Evolutionary conservation across 2,797 vertebrate genomes (phyloP), one percentile per base, ranked within the genome.

Genomic region (Mormyrus proboscirostris): DNA sequence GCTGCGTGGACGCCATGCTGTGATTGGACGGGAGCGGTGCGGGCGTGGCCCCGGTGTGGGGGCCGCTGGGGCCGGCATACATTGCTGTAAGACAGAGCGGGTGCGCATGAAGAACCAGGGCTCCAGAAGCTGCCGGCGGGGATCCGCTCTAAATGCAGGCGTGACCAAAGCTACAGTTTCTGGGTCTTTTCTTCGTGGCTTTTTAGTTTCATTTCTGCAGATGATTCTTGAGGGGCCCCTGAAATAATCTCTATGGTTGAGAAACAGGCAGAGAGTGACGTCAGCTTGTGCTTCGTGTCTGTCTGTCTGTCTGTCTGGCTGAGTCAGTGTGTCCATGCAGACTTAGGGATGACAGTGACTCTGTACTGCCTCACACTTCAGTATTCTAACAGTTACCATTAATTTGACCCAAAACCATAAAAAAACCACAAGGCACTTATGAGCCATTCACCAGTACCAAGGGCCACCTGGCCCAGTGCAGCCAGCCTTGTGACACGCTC

Each of bases 11-110:
- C 85, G 97, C 93, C 90, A 97, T 92, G 41, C 98, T 97, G 0
- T 96, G 93, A 90, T 93, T 4, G 55, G 96, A 89, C 0, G 97
- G 94, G 91, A 98, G 95, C 90, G 98, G 92, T 90, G 96, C 96
- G 44, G 96, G 93, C 25, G 96, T 93, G 89, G 95, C 92, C 41
- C 97, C 95, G 0, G 96, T 97, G 88, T 96, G 97, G 92, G 95
- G 96, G 90, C 93, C 91, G 91, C 95, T 94, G 93, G 97, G 96
- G 93, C 96, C 96, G 59, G 96, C 92, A 92, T 97, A 99, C 93
- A 98, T 93, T 91, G 97, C 98, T 99, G 95, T 92, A 94, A 97
- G 95, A 95, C 93, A 95, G 91, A 93, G 73, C 88, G 92, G 94
- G 93, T 92, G 88, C 93, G 93, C 93, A 94, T 92, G 93, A 94